Base-by-base conservation (phyloP, 2,797 vertebrate species). In the Uromys caudimaculatus region DNA sequence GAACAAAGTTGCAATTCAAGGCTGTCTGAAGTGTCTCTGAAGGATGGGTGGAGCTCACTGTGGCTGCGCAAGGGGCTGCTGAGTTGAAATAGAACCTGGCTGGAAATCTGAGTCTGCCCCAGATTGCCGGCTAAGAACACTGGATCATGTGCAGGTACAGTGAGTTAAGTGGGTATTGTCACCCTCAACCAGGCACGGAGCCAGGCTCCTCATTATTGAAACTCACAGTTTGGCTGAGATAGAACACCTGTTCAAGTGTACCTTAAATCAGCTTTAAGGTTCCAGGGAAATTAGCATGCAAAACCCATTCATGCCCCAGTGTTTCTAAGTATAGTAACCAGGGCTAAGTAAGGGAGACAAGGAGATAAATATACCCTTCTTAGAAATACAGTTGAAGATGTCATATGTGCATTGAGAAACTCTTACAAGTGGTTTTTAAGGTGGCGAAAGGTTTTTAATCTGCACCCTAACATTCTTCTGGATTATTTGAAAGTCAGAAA, bases 401-500 rank as follows among this genome's bases (percentile, higher is more conserved):
- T 69, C 73, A 76, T 90, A 62, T 92, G 60, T 16, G 56, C 32
- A 52, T 54, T 38, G 32, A 93, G n/a, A 21, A 78, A 73, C 35
- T 38, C 67, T 6, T 47, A 54, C 35, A 16, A 27, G 50, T 94
- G 76, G 35, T 76, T 89, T 73, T 92, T 24, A 81, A 71, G 93
- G 35, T 62, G 35, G 14, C 17, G 3, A 6, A 44, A 87, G 35
- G 1, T 10, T 62, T 50, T 19, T 56, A 11, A 6, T 58, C 38
- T 54, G 4, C 1, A 50, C 41, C 35, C 50, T 47, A 16, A 11
- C 41, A 16, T 82, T 94, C 56, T 93, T 93, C 50, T 54, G 23
- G 9, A 50, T 83, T 95, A 87, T 73, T 24, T 88, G 58, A 92
- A 88, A 79, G 10, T 88, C 71, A 81, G 23, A 90, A 89, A 95